phyloP scores from a whole-genome alignment of 37 sponge, comb jelly and placozoan genomes.

The Halichondria panicea region DNA sequence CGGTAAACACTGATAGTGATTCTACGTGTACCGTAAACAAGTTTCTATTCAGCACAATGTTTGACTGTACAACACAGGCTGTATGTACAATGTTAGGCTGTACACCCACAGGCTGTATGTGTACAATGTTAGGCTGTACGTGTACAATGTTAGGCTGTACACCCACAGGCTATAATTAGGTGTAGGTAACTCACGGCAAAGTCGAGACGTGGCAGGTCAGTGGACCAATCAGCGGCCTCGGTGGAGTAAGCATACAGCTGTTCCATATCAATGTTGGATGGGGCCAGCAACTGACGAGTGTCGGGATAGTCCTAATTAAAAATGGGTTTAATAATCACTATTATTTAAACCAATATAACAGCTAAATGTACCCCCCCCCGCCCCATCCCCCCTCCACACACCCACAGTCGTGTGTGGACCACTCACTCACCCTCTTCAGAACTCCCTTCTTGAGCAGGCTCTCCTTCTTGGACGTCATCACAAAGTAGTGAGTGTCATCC shows the following conservation, averaged over 20 bases:
- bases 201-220: constrained; percentile 80
- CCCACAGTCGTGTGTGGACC: too few relatives aligned
- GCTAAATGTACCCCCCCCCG: too few relatives aligned
- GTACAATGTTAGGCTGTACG: too few relatives aligned
- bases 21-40: too few relatives aligned
- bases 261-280: constrained; percentile 64
- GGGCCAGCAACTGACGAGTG: constrained; percentile 58
- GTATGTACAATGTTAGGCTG: too few relatives aligned
- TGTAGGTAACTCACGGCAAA: constrained; percentile 64
- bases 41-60: too few relatives aligned
- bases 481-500: constrained; percentile 99
- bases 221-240: constrained; percentile 88
- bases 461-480: constrained; percentile 98
- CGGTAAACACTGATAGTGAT: too few relatives aligned
- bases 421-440: constrained; percentile 65
- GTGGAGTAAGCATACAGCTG: constrained; percentile 58
- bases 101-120: too few relatives aligned
- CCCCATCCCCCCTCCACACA: neutral
- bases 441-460: constrained; percentile 91
- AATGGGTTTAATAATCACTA: neutral
- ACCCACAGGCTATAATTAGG: too few relatives aligned
- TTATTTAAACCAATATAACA: too few relatives aligned
- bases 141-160: neutral
- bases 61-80: too few relatives aligned
- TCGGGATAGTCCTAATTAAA: constrained; percentile 67